Base-by-base conservation (phyloP, 2,113 vertebrate genomes). In the Microtus montanus region DNA sequence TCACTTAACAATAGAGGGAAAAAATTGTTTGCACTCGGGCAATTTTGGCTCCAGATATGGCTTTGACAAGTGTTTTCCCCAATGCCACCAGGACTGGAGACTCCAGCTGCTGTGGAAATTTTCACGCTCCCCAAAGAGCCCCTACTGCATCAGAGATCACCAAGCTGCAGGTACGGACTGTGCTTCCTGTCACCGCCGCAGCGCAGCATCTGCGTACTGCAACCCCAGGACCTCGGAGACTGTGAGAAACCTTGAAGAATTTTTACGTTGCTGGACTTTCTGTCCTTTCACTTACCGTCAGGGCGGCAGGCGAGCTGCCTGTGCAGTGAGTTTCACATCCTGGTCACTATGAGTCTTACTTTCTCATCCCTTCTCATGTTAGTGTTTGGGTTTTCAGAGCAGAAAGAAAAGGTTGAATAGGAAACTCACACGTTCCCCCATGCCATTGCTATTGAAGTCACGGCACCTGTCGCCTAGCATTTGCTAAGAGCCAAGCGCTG, bases 41-140 rank as follows among this genome's bases (percentile, higher is more conserved):
- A 75, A 94, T 94, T 90, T 98, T 91, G 97, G 95, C 87, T 97
- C 96, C 97, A 97, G 96, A 92, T 97, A 94, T 54, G 96, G 97
- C 89, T 98, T 98, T 97, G 97, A 96, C 87, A 96, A 98, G 91
- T 89, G 94, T 96, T 96, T 97, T 91, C 94, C 97, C 83, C 95
- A 97, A 94, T 96, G 97, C 95, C 84, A 94, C 83, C 75, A 94
- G 93, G 92, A 91, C 90, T 20, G 75, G 97, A 95, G 92, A 75
- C 87, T 0, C 0, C 90, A 97, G 96, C 96, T 98, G 94, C 73
- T 61, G 4, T 44, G 93, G 96, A 77, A 96, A 54, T 93, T 98
- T 92, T 64, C 94, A 91, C 89, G 88, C 83, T 63, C 93, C 97
- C 96, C 73, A 96, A 83, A 89, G 44, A 92, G 61, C 71, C 79